A percentile compares a stretch with the other conserved stretches of the same genome.
Evolutionary conservation across 1,140 invertebrate genomes (phyloP).

Genomic region (Vanessa tameamea): DNA sequence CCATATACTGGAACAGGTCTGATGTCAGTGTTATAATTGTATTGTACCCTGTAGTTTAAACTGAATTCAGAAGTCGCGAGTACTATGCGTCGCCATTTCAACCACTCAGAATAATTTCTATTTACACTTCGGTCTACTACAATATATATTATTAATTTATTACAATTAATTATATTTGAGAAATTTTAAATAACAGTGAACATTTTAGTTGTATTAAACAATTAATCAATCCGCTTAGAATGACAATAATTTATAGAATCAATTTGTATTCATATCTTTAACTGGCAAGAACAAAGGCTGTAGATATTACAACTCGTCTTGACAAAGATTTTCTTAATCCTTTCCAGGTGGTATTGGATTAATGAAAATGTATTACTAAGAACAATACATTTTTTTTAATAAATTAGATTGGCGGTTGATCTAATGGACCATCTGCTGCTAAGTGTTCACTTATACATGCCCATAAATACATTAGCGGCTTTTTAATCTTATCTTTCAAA

Average conservation of each 20-base stretch:
- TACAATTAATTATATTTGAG: not conserved
- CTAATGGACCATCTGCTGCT: too few species aligned
- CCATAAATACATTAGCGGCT: too few species aligned
- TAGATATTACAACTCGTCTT: conserved; percentile 28
- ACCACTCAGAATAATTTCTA: not conserved
- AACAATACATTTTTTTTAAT: not conserved
- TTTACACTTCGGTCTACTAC: not conserved
- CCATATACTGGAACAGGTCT: too few species aligned
- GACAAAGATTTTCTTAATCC: conserved; percentile 14
- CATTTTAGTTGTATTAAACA: conserved; percentile 15
- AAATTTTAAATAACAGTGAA: conserved; percentile 16
- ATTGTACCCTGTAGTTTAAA: too few species aligned
- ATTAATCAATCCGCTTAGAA: conserved; percentile 29
- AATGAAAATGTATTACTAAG: not conserved
- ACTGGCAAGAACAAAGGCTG: conserved; percentile 32
- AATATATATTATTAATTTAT: not conserved
- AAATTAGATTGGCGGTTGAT: too few species aligned
- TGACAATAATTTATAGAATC: conserved; percentile 43
- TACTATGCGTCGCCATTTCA: not conserved
- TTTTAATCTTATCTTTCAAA: too few species aligned
- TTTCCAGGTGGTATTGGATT: not conserved
- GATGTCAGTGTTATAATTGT: too few species aligned
- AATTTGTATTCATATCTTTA: conserved; percentile 37
- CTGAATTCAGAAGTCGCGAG: too few species aligned
- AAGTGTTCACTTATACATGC: not conserved